Base-by-base conservation (phyloP, 2,113 vertebrate species). In the Melospiza melodia region DNA sequence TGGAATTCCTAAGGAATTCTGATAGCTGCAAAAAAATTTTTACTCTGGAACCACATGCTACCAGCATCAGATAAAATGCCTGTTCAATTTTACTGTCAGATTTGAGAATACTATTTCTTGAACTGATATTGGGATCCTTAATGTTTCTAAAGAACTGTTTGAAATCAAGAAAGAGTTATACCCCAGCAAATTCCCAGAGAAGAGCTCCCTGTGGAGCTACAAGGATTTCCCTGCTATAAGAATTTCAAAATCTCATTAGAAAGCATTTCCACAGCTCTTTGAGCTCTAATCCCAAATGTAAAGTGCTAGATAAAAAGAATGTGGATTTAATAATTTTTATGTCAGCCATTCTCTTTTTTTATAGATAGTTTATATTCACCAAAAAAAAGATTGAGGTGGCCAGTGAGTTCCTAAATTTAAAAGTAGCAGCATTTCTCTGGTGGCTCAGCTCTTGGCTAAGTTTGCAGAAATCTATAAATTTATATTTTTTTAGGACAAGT, bases 181-280 rank as follows among this genome's bases (percentile, higher is more conserved):
- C 12, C 6, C 28, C 17, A 52, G 17, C 3, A 85, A 91, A 85
- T 44, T 67, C 52, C 66, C 9, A 85, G 62, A 37, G 72, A 31
- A 79, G 35, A 69, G 6, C 43, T 94, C 85, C 78, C 85, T 73
- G 57, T 15, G 27, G 65, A 67, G 25, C 72, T 59, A 17, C 31
- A 59, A 86, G 35, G 83, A 67, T 86, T 86, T 67, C 44, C 62
- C 49, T 80, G 49, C 59, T 79, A 13, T 14, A 46, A 76, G 49
- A 83, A 90, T 41, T 85, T 93, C 2, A 91, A 86, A 93, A 93
- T 67, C 90, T 90, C 78, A 63, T 93, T 84, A 90, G 44, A 89
- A 93, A 74, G 52, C 37, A 74, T 27, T 90, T 95, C 28, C 21
- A 63, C 2, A 1, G 59, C 21, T 87, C n/a, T 81, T 66, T 85